Percentiles rank a stretch among this genome's conserved stretches.
phyloP scores from a whole-genome alignment of 2,888 invertebrate species.

The Gymnocheta viridis region DNA sequence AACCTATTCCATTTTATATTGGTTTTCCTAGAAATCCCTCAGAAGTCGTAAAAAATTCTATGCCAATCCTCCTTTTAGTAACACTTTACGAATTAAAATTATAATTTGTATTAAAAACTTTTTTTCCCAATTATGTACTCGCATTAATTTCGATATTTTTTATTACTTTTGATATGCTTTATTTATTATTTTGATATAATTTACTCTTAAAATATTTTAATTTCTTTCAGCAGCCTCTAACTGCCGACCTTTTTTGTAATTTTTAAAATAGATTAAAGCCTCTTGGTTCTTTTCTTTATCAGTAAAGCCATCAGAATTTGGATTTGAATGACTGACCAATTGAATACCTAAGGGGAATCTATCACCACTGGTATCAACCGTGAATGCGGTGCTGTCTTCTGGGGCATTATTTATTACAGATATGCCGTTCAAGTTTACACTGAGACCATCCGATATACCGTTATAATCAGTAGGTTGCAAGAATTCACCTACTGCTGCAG shows the following conservation, averaged over 20 bases:
- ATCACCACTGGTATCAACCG: constrained; percentile 17
- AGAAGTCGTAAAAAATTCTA: too few relatives aligned
- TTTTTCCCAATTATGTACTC: too few relatives aligned
- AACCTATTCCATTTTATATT: too few relatives aligned
- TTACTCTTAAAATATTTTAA: not conserved
- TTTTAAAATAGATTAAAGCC: constrained; percentile 54
- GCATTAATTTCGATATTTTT: too few relatives aligned
- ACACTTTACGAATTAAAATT: too few relatives aligned
- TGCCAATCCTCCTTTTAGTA: too few relatives aligned
- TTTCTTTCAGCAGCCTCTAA: not conserved
- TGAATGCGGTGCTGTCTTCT: not conserved
- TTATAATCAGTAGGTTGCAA: not conserved
- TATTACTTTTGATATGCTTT: too few relatives aligned
- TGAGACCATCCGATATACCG: not conserved
- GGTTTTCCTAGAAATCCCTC: too few relatives aligned
- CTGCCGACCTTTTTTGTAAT: constrained; percentile 41
- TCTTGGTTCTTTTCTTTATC: constrained; percentile 37
- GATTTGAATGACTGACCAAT: not conserved
- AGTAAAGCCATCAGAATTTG: not conserved
- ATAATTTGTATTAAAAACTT: too few relatives aligned
- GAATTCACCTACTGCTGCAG: not conserved
- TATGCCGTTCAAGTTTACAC: not conserved
- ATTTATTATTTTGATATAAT: not conserved
- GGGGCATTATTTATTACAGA: not conserved
- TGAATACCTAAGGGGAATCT: constrained; percentile 49